These are phyloP conservation scores for Murina feae DNA, from an alignment of 2,113 vertebrate species.

Conservation along the genomic window DNA sequence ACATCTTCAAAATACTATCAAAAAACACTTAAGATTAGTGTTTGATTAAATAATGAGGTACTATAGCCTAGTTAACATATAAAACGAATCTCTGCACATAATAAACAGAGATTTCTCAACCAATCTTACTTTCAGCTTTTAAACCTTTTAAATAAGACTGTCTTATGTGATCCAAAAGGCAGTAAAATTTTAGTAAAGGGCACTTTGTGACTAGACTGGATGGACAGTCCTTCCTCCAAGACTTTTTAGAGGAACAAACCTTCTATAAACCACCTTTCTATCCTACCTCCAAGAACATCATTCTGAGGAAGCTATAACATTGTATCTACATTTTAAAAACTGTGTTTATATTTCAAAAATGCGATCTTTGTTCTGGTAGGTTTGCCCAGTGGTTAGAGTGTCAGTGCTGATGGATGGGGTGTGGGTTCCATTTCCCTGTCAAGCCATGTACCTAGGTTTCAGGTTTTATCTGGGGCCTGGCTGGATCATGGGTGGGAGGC, in stretches of 20 bases:
- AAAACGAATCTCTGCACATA: not conserved
- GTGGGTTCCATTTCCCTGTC: too few species aligned
- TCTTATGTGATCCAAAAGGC: not conserved
- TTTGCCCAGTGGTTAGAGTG: too few species aligned
- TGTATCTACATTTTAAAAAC: not conserved
- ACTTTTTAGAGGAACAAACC: not conserved
- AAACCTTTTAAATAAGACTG: not conserved
- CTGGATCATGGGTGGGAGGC: too few species aligned
- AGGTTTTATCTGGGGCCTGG: too few species aligned
- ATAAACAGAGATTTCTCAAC: not conserved
- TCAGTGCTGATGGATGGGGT: too few species aligned
- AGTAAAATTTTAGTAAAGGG: not conserved
- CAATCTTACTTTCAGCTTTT: constrained; percentile 6
- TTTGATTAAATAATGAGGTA: not conserved
- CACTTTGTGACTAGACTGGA: not conserved
- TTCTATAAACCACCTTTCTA: not conserved
- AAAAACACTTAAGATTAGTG: not conserved
- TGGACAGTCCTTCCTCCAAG: not conserved
- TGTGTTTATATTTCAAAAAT: constrained; percentile 36
- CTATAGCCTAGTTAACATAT: not conserved
- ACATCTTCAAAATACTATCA: not conserved
- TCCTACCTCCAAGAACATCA: not conserved
- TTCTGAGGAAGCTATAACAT: not conserved
- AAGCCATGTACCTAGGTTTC: too few species aligned
- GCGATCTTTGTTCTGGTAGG: not conserved